Evolutionary conservation across 2,113 vertebrate genomes (phyloP), one percentile per base, ranked within the genome.

Genomic region (Sceloporus tristichus): DNA sequence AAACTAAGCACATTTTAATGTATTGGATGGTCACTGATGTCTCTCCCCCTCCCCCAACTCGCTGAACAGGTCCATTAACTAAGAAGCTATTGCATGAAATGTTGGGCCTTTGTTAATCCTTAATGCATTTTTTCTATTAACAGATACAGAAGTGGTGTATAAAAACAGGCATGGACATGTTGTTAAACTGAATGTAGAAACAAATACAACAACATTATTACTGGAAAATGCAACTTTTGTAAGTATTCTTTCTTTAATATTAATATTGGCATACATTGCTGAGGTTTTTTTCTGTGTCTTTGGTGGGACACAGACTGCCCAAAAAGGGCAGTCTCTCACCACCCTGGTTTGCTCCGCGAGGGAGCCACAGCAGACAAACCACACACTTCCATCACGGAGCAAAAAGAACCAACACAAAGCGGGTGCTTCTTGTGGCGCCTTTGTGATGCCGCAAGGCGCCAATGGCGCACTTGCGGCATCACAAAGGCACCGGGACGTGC

Each of bases 101-200:
- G 88, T 34, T 91, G 56, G 90, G 48, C 81, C n/a, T 89, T 94
- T 94, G 54, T 90, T 96, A 93, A 96, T 91, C 90, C 34, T 91
- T 91, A 87, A 88, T 96, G 86, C 88, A 82, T 95, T 96, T 97
- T 34, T 88, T 96, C 90, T 94, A 68, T 88, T 70, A 77, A 86
- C 97, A 99, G 98, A 99, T 96, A 97, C 98, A 91, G 97, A 98
- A 94, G 97, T 99, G 93, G 97, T 99, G 92, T 99, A 98, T 96
- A 98, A 98, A 97, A 98, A 97, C 93, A 97, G 97, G n/a, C 97
- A 98, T 62, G 98, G 98, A 88, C 98, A 99, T 84, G 98, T 99
- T 93, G 96, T 99, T 96, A 98, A 98, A 94, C 97, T 99, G 96
- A 99, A 98, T 95, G 97, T 98, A 94, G 95, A 98, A 92, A 98